Conservation (phyloP, 1,140 invertebrate genomes). For the Drosophila albomicans region DNA sequence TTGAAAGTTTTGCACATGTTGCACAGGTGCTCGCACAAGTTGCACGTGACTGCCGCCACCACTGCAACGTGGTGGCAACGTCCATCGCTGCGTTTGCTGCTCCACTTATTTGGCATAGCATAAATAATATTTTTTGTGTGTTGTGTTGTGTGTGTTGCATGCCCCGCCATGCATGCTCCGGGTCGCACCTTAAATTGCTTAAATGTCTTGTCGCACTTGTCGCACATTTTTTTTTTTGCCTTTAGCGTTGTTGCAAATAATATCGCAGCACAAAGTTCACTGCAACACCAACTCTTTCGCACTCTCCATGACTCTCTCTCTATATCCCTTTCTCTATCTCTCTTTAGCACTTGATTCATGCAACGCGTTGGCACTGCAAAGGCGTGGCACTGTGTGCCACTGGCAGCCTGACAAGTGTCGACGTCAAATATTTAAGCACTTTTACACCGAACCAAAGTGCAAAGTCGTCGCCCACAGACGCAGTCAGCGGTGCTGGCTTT, state of each 20-base stretch:
- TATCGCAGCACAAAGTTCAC: slow-evolving; percentile 18
- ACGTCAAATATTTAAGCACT: slow-evolving; percentile 41
- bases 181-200: slow-evolving; percentile 66
- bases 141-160: slow-evolving; percentile 13
- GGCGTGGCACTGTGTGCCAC: neutral
- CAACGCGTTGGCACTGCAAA: neutral
- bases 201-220: slow-evolving; percentile 66
- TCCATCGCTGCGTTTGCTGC: slow-evolving; percentile 11
- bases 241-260: slow-evolving; percentile 23
- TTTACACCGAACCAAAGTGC: slow-evolving; percentile 20
- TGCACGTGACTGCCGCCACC: slow-evolving; percentile 52
- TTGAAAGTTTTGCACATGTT: slow-evolving; percentile 51
- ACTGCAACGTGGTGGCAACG: neutral
- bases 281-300: neutral
- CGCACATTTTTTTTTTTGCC: slow-evolving; percentile 23
- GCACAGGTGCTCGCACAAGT: slow-evolving; percentile 39
- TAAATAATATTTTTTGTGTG: slow-evolving; percentile 61
- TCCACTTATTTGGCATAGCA: slow-evolving; percentile 45
- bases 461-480: slow-evolving; percentile 14
- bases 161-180: neutral
- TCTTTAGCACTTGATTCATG: neutral
- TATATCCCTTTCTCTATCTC: neutral
- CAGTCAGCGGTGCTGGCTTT: slow-evolving; percentile 2
- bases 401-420: slow-evolving; percentile 37
- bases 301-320: too few relatives aligned